These are phyloP conservation scores for Ophraella communa DNA, from an alignment of 2,888 invertebrate genomes.

Conservation along the genomic window DNA sequence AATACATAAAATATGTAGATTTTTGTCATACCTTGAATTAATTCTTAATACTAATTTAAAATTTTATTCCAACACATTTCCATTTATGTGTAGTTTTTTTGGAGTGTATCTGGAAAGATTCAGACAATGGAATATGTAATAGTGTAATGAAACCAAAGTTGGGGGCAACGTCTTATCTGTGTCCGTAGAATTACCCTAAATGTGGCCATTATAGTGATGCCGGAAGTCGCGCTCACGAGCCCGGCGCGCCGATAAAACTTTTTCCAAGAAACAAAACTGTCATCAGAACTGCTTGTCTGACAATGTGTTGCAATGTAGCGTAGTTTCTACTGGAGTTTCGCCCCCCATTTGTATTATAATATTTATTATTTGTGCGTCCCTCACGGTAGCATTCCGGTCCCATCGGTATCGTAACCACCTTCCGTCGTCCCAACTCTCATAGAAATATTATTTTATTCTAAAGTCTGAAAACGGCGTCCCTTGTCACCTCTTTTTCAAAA, in stretches of 20 bases:
- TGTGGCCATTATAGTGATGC: conserved; percentile 40
- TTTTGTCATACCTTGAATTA: too few relatives aligned
- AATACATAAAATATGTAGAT: too few relatives aligned
- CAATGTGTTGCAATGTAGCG: conserved; percentile 59
- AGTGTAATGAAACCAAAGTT: conserved; percentile 19
- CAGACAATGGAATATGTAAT: too few relatives aligned
- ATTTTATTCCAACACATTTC: too few relatives aligned
- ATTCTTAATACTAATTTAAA: too few relatives aligned
- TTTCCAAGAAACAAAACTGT: conserved; percentile 60
- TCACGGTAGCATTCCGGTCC: conserved; percentile 55
- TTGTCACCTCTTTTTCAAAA: conserved; percentile 59
- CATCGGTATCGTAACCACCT: conserved; percentile 55
- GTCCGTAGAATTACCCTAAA: conserved; percentile 45
- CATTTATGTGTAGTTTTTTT: too few relatives aligned
- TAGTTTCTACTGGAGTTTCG: conserved; percentile 48
- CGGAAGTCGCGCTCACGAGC: conserved; percentile 38
- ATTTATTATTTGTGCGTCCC: conserved; percentile 62
- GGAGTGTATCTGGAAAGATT: too few relatives aligned
- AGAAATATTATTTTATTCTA: conserved; percentile 59
- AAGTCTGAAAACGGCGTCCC: conserved; percentile 57
- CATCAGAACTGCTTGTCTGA: conserved; percentile 58
- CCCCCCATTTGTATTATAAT: conserved; percentile 59
- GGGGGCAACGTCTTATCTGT: conserved; percentile 36
- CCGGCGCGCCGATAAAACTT: conserved; percentile 58
- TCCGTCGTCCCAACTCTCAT: conserved; percentile 52